Conservation (phyloP, 2,113 vertebrate species). For the Pachyramphus minor region DNA sequence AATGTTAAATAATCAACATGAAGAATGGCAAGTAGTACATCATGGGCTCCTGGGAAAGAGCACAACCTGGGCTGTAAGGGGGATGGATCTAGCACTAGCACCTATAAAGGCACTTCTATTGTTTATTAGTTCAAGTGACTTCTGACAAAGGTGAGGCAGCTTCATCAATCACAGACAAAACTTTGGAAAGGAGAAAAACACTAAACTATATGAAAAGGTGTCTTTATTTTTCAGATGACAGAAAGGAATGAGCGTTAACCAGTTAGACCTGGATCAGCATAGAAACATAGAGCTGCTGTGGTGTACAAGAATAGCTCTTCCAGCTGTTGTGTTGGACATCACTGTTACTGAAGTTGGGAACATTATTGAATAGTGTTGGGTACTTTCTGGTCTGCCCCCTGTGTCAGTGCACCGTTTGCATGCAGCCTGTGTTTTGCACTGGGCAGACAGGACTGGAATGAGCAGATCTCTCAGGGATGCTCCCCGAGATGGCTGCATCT, state of each 20-base stretch:
- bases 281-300: not conserved
- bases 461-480: not conserved
- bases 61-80: not conserved
- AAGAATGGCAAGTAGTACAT: not conserved
- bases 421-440: not conserved
- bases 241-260: not conserved
- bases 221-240: not conserved
- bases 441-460: not conserved
- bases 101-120: not conserved
- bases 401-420: not conserved
- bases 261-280: not conserved
- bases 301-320: not conserved
- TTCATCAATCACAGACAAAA: not conserved
- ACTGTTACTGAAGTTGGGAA: not conserved
- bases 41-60: not conserved
- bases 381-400: not conserved
- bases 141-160: not conserved
- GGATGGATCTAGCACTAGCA: not conserved
- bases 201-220: not conserved
- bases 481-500: not conserved
- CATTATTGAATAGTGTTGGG: rapidly evolving
- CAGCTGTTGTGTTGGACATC: not conserved
- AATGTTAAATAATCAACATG: not conserved
- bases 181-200: not conserved
- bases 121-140: constrained; percentile 10